These are phyloP conservation scores for Daphoenositta chrysoptera DNA, from an alignment of 2,113 vertebrate species.

Conservation along the genomic window DNA sequence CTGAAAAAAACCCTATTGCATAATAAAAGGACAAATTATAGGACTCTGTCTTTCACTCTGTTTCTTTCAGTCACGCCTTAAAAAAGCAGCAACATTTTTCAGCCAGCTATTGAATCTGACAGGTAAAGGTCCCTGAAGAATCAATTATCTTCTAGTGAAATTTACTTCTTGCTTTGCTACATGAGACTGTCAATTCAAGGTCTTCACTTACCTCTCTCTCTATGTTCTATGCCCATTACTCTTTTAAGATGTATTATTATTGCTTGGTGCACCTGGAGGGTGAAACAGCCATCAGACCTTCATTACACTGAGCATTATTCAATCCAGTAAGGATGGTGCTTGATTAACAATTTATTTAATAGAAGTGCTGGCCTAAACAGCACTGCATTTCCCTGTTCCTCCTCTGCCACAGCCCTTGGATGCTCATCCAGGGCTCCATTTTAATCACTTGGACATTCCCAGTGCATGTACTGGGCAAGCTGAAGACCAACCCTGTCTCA, in stretches of 20 bases:
- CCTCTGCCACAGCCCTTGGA: not conserved
- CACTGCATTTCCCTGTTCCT: not conserved
- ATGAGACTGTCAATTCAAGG: not conserved
- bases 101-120: not conserved
- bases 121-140: not conserved
- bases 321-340: not conserved
- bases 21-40: not conserved
- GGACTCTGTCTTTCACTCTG: not conserved
- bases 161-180: not conserved
- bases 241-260: not conserved
- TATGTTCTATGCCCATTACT: not conserved
- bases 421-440: not conserved
- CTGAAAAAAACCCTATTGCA: not conserved
- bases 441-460: not conserved
- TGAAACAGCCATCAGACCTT: not conserved
- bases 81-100: not conserved
- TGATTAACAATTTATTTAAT: not conserved
- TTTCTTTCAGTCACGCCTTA: not conserved
- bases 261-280: not conserved
- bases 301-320: not conserved
- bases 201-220: not conserved
- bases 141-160: slow-evolving; percentile 11
- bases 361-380: not conserved
- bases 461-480: not conserved
- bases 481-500: not conserved